Base-by-base conservation (phyloP, 2,888 invertebrate species). In the Anoplius nigerrimus region DNA sequence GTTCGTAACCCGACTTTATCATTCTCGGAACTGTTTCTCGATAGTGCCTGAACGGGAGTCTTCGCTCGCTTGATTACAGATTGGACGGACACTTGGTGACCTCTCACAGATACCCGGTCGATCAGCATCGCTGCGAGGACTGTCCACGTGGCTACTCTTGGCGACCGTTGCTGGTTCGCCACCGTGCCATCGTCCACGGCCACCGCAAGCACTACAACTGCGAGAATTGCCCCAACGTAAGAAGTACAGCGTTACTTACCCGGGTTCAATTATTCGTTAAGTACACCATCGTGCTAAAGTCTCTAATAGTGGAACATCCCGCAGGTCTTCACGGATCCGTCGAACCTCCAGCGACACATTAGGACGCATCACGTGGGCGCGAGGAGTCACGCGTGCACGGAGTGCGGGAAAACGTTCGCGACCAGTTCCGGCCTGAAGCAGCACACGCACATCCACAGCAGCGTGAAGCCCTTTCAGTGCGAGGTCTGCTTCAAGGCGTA, bases 361-460 rank as follows among this genome's bases (percentile, higher is more conserved):
- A 93, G 98, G 87, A 95, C 95, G 78, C 95, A 96, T 89, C 98
- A 98, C 94, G 95, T 95, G 76, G 98, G 98, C 62, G 97, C 98
- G 55, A 93, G 98, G 86, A 95, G 96, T 87, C 98, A 99, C 93
- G 97, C 98, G 80, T 99, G 99, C 88, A 94, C 95, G 70, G 98
- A 98, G 91, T 99, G 99, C 91, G 98, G 98, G 76, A 99, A 99
- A 92, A 98, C 98, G 71, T 99, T 99, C 90, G 97, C 96, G 56
- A 98, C 98, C 46, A 97, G 97, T 69, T 98, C 98, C 76, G 99
- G 99, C 46, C 92, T 99, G 63, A 99, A 99, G 90, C 99, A 99
- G 89, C 99, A 99, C 90, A 97, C 98, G 42, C 99, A 99, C 90
- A 99, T 99, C 84, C 99, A 99, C 92, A 97, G 97, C 86, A 97